Evolutionary conservation across 2,113 vertebrate species (phyloP), one percentile per base, ranked within the genome.

Genomic region (Brachyistius frenatus): DNA sequence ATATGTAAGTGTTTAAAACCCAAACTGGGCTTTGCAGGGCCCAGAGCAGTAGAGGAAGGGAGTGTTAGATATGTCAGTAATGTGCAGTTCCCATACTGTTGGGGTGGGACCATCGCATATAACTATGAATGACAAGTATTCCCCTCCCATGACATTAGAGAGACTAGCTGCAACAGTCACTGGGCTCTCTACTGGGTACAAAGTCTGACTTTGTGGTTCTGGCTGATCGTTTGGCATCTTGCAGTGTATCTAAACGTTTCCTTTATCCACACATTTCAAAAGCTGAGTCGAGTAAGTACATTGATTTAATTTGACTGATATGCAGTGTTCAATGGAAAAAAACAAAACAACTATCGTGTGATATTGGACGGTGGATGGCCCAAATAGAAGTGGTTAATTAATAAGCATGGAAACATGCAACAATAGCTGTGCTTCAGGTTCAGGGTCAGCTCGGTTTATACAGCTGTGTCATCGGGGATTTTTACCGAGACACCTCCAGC

Each of bases 181-280:
- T 61, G 31, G 55, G 41, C 31, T 49, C 66, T 74, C 83, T 37
- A 60, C 35, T 54, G 47, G 67, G 85, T 83, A 60, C 90, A 89
- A 92, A 86, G 89, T 86, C 88, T 75, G 9, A 78, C 75, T 88
- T 86, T 73, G 66, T 73, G 49, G 70, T 55, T 87, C 54, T 44
- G 41, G 35, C 69, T 87, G 55, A 76, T 71, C 76, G 49, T 84
- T 72, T 80, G 53, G 60, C 66, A 87, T 63, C 69, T 41, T 46
- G n/a, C 62, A 32, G 7, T 16, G 15, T 61, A 3, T 79, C 33
- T 41, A 63, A 58, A 78, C 6, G 11, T 58, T 35, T 32, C 23
- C 16, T 60, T 50, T 65, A 44, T 44, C 11, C 15, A 73, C 57
- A 60, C 2, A 71, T 49, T 73, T 65, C 33, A 41, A 10, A 13